Evolutionary conservation across 2,113 vertebrate species (phyloP).

Genomic region (Phyllopteryx taeniolatus): DNA sequence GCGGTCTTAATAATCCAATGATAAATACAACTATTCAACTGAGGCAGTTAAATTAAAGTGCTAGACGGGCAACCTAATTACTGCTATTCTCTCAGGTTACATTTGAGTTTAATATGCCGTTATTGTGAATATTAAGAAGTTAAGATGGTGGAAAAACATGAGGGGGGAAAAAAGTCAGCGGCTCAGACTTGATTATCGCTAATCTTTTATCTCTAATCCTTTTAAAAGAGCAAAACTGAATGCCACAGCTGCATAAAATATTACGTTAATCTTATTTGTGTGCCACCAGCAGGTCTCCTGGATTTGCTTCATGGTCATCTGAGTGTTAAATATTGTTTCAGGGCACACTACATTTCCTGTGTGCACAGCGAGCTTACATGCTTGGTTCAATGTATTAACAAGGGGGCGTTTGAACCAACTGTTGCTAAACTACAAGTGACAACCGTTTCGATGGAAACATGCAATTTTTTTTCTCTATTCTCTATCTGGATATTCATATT

Average conservation of each 20-base stretch:
- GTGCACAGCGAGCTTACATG: not conserved
- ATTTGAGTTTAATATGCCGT: constrained; percentile 20
- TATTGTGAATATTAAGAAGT: constrained; percentile 18
- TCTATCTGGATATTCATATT: not conserved
- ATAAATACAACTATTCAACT: constrained; percentile 18
- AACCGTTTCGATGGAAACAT: not conserved
- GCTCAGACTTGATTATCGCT: constrained; percentile 21
- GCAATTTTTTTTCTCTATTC: not conserved
- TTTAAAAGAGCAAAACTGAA: constrained; percentile 16
- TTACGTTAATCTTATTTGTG: constrained; percentile 27
- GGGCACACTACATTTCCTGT: not conserved
- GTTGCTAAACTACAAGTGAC: constrained; percentile 1
- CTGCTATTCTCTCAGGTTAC: constrained; percentile 24
- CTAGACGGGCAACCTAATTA: constrained; percentile 19
- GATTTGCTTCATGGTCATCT: constrained; percentile 6
- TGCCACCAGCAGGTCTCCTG: constrained; percentile 14
- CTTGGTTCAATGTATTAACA: constrained; percentile 3
- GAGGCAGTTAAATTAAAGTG: constrained; percentile 17
- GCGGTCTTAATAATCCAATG: constrained; percentile 1
- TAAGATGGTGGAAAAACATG: constrained; percentile 7
- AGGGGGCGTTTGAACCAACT: not conserved
- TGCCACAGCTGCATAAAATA: constrained; percentile 9
- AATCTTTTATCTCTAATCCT: constrained; percentile 27
- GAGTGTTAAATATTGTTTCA: constrained; percentile 14
- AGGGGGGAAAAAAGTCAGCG: not conserved